Evolutionary conservation across 1,140 invertebrate genomes (phyloP).

Genomic region (Ditylenchus dipsaci): DNA sequence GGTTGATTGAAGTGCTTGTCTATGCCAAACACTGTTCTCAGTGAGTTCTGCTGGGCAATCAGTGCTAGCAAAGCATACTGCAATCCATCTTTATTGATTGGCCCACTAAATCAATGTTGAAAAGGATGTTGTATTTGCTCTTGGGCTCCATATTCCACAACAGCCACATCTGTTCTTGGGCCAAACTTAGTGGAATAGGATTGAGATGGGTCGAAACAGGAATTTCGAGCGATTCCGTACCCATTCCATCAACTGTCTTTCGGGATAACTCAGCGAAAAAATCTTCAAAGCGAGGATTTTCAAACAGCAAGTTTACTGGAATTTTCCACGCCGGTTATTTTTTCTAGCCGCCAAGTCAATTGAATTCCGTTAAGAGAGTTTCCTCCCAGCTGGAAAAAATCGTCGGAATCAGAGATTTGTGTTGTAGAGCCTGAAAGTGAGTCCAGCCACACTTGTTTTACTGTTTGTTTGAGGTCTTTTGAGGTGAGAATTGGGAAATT

Average conservation of each 20-base stretch:
- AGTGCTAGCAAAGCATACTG: constrained; percentile 17
- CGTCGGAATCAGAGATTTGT: constrained; percentile 9
- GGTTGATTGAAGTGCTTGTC: constrained; percentile 5
- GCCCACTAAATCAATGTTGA: constrained; percentile 24
- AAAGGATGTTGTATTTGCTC: constrained; percentile 48
- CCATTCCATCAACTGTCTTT: neutral
- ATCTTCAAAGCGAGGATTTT: constrained; percentile 31
- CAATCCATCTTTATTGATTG: constrained; percentile 13
- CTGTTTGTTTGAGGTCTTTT: neutral
- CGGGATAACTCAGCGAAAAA: neutral
- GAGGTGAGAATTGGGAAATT: neutral
- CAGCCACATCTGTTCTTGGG: constrained; percentile 51
- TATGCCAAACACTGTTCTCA: constrained; percentile 37
- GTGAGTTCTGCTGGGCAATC: constrained; percentile 33
- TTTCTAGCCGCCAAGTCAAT: constrained; percentile 39
- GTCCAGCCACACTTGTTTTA: constrained; percentile 22
- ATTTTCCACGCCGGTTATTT: constrained; percentile 3
- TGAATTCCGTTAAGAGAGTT: constrained; percentile 49
- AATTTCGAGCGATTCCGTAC: constrained; percentile 6
- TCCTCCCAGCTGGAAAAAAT: constrained; percentile 48
- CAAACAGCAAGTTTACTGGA: constrained; percentile 25
- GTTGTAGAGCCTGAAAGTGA: constrained; percentile 1
- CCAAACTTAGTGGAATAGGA: constrained; percentile 33
- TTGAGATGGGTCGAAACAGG: neutral
- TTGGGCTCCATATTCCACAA: constrained; percentile 24